Base-by-base conservation (phyloP, 2,113 vertebrate species). In the Cyanocitta stelleri region DNA sequence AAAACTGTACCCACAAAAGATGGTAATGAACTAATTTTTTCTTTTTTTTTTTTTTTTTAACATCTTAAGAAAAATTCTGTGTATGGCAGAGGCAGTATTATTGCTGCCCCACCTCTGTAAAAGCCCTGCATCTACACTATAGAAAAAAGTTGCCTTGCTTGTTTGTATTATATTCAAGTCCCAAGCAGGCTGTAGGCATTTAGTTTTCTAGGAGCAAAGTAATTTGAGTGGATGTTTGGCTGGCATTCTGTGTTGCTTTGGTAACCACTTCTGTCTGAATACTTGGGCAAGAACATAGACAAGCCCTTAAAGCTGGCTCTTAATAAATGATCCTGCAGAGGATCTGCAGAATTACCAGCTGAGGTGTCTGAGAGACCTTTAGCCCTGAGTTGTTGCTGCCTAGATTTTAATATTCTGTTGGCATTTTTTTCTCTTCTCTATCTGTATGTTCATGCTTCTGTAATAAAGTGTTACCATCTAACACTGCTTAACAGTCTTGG, bases 1-100 rank as follows among this genome's bases (percentile, higher is more conserved):
- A 98, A 97, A 96, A 32, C 87, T 20, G 37, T 43, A 61, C 71
- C 95, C 62, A 92, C 87, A 41, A 98, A 97, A 95, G 97, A 98
- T 9, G 98, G 98, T 98, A 98, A 78, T 62, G 16, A 54, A 94
- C 26, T 63, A 19, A 13, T 30, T 63, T 29, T 6, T 1, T n/a
- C n/a, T n/a, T n/a, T n/a, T n/a, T n/a, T n/a, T 1, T 11, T 35
- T 72, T 75, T 83, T 77, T 83, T 77, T 79, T 82, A 66, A 58
- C 19, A 30, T 48, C 5, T 51, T 90, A 54, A 56, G 41, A 74
- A 85, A 69, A 64, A 39, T 6, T 6, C 23, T 64, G 17, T 26
- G 7, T 48, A 17, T 27, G 16, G 12, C n/a, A 83, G 48, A 73
- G 16, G 54, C 19, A 41, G 9, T 63, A 8, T 16, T 49, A 23